Evolutionary conservation across 2,113 vertebrate genomes (phyloP).

Genomic region (Oryzias curvinotus): DNA sequence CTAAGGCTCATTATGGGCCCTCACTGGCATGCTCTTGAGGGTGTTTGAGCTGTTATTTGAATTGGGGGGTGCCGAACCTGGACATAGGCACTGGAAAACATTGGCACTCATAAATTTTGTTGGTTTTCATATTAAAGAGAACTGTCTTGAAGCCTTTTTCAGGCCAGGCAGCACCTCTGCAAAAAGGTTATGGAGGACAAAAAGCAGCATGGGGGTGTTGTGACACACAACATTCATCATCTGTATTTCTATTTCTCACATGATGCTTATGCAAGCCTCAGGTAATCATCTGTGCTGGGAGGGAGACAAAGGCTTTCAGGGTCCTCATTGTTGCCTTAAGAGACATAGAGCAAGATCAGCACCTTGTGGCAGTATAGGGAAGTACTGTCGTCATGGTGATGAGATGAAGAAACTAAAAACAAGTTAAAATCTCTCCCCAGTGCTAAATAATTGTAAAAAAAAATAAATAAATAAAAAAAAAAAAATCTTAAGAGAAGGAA

Average conservation of each 20-base stretch:
- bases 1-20: constrained; percentile 10
- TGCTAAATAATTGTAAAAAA: too few relatives aligned
- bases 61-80: constrained; percentile 18
- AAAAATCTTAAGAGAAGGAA: too few relatives aligned
- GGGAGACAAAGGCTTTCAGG: constrained; percentile 44
- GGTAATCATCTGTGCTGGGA: constrained; percentile 16
- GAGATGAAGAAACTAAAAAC: not conserved
- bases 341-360: constrained; percentile 34
- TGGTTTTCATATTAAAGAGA: constrained; percentile 9
- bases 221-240: constrained; percentile 9
- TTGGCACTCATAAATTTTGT: constrained; percentile 22
- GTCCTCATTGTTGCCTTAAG: constrained; percentile 8
- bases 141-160: constrained; percentile 20
- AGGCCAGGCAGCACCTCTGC: constrained; percentile 7
- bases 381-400: not conserved
- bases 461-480: too few relatives aligned
- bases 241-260: constrained; percentile 17
- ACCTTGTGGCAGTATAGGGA: constrained; percentile 48
- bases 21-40: constrained; percentile 6
- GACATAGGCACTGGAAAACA: constrained; percentile 36
- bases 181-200: constrained; percentile 8
- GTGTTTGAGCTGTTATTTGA: constrained; percentile 13
- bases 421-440: too few relatives aligned
- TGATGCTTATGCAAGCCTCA: constrained; percentile 14
- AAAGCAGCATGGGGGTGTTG: constrained; percentile 2